A percentile compares a stretch with the other conserved stretches of the same genome.
Conservation (phyloP, 2,888 invertebrate genomes). For the Drosophila nr. fundita region DNA sequence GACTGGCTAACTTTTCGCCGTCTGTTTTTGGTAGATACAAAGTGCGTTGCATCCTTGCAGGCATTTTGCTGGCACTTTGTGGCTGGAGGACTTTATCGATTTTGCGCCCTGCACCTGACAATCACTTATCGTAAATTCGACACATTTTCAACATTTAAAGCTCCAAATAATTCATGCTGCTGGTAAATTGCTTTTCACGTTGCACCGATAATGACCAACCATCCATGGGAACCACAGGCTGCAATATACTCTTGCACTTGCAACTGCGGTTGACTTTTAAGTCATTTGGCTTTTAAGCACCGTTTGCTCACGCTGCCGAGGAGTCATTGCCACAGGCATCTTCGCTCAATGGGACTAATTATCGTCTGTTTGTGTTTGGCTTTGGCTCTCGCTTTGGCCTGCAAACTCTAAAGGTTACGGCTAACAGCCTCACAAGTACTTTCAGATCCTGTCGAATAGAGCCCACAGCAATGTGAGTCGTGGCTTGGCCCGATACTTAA, state of each 20-base stretch:
- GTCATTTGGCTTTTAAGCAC: slow-evolving; percentile 26
- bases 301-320: slow-evolving; percentile 11
- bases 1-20: slow-evolving; percentile 4
- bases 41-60: slow-evolving; percentile 40
- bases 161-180: slow-evolving; percentile 26
- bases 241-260: slow-evolving; percentile 7
- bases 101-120: slow-evolving; percentile 41
- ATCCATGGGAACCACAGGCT: background rate
- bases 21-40: slow-evolving; percentile 9
- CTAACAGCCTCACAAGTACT: slow-evolving; percentile 36
- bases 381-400: slow-evolving; percentile 5
- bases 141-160: slow-evolving; percentile 9
- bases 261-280: slow-evolving; percentile 26
- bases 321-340: slow-evolving; percentile 40
- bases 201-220: slow-evolving; percentile 9
- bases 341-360: slow-evolving; percentile 55
- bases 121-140: slow-evolving; percentile 37
- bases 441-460: slow-evolving; percentile 7
- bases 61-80: slow-evolving; percentile 27
- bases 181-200: slow-evolving; percentile 21
- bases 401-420: slow-evolving; percentile 9
- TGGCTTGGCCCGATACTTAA: background rate
- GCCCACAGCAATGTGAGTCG: background rate
- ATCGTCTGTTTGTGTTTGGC: slow-evolving; percentile 42
- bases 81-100: slow-evolving; percentile 31